These are phyloP conservation scores for Whitmania pigra DNA, from an alignment of 1,140 invertebrate genomes.

Conservation along the genomic window DNA sequence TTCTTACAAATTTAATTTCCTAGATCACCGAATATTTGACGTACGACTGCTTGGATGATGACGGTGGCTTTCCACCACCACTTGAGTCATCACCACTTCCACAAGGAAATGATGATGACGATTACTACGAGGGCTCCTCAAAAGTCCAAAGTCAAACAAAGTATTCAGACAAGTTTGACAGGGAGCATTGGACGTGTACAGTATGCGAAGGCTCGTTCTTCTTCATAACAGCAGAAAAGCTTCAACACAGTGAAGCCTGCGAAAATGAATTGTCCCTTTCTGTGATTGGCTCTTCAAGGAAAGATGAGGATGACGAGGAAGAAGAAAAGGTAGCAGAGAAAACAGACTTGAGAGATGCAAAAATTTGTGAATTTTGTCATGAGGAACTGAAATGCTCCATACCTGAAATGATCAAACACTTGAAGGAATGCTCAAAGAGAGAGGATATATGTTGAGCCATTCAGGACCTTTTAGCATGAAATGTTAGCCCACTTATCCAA, in stretches of 20 bases:
- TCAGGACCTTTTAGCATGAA: too few relatives aligned
- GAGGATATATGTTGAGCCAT: too few relatives aligned
- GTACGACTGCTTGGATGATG: conserved; percentile 35
- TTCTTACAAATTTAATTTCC: not conserved
- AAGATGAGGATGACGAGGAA: not conserved
- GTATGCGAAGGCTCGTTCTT: conserved; percentile 56
- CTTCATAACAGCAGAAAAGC: conserved; percentile 51
- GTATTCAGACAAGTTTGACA: conserved; percentile 43
- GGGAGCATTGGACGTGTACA: conserved; percentile 58
- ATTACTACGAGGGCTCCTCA: conserved; percentile 43
- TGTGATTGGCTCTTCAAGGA: conserved; percentile 5
- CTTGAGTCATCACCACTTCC: conserved; percentile 44
- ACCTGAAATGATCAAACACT: too few relatives aligned
- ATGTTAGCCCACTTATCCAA: too few relatives aligned
- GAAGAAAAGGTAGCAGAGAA: not conserved
- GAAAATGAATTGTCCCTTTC: conserved; percentile 6
- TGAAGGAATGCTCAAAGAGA: too few relatives aligned
- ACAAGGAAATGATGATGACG: conserved; percentile 36
- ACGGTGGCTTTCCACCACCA: conserved; percentile 37
- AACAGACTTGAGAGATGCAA: not conserved
- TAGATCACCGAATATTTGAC: conserved; percentile 16
- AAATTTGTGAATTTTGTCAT: conserved; percentile 10
- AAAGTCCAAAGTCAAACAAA: conserved; percentile 35
- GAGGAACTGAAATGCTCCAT: not conserved
- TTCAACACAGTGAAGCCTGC: conserved; percentile 44